These are phyloP conservation scores for Saxidomus purpurata DNA, from an alignment of 1,140 invertebrate species.

Conservation along the genomic window DNA sequence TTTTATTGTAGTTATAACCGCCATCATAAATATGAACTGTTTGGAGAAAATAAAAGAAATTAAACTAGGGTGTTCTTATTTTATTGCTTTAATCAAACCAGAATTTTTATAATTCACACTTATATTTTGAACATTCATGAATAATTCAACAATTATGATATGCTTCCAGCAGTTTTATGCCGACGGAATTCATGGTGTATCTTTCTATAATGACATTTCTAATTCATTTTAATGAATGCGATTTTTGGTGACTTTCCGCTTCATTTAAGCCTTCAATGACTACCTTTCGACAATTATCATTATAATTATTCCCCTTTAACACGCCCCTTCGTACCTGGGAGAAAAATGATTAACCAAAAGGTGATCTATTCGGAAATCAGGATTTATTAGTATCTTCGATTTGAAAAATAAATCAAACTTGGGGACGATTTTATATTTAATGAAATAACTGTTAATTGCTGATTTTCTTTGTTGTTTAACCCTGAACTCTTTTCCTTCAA, in stretches of 20 bases:
- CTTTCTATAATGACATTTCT: conserved; percentile 24
- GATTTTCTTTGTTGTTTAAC: conserved; percentile 27
- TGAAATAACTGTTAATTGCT: conserved; percentile 31
- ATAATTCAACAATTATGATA: conserved; percentile 34
- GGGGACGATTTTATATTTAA: conserved; percentile 1
- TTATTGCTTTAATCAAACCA: conserved; percentile 14
- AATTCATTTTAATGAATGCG: conserved; percentile 37
- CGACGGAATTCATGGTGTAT: not conserved
- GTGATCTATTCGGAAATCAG: conserved; percentile 15
- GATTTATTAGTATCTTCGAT: conserved; percentile 12
- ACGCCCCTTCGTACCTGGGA: conserved; percentile 14
- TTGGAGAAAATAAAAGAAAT: conserved; percentile 9
- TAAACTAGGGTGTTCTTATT: not conserved
- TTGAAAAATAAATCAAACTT: not conserved
- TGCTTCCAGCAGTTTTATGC: conserved; percentile 13
- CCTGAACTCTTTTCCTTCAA: conserved; percentile 28
- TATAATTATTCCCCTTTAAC: conserved; percentile 33
- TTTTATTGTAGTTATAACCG: conserved; percentile 1
- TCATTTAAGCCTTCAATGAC: conserved; percentile 33
- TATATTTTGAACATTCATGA: conserved; percentile 27
- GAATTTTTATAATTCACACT: conserved; percentile 28
- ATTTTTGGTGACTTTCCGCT: conserved; percentile 5
- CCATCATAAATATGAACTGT: not conserved
- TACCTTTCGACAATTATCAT: not conserved
- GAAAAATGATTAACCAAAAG: conserved; percentile 17